phyloP scores from a whole-genome alignment of 1,140 invertebrate species.

The Drosophila trapezifrons region DNA sequence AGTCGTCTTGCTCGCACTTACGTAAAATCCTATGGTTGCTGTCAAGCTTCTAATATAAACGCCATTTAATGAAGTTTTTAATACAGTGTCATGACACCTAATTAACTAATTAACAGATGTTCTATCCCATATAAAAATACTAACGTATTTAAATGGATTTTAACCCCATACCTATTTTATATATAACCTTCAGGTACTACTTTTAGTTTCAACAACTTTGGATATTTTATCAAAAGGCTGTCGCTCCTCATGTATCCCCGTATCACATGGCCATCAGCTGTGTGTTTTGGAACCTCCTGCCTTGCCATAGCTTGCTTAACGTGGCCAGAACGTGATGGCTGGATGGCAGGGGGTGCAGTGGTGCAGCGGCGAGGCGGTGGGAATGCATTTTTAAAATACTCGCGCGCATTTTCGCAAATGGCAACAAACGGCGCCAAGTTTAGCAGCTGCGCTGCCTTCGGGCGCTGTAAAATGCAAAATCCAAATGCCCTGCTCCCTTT shows the following conservation, averaged over 20 bases:
- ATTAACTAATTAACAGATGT: no score
- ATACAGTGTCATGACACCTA: no score
- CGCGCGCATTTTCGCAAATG: slow-evolving; percentile 77
- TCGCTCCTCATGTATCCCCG: not conserved
- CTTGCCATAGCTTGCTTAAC: slow-evolving; percentile 12
- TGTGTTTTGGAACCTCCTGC: not conserved
- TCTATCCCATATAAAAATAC: no score
- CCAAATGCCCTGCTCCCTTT: slow-evolving; percentile 25
- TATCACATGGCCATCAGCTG: slow-evolving; percentile 27
- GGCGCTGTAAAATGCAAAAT: slow-evolving; percentile 70
- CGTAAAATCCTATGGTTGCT: no score
- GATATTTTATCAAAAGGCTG: not conserved
- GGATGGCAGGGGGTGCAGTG: slow-evolving; percentile 15
- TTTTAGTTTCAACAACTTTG: slow-evolving; percentile 2
- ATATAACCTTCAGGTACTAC: not conserved
- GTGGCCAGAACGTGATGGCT: slow-evolving; percentile 31
- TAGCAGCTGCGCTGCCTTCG: slow-evolving; percentile 74
- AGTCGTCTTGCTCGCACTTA: no score
- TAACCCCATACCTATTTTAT: not conserved
- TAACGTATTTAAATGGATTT: not conserved
- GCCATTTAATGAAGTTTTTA: no score
- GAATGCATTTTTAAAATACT: slow-evolving; percentile 81
- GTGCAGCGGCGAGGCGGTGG: not conserved
- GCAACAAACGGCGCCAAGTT: slow-evolving; percentile 81
- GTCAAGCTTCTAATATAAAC: no score